phyloP scores from a whole-genome alignment of 2,113 vertebrate species.

The Tursiops truncatus region DNA sequence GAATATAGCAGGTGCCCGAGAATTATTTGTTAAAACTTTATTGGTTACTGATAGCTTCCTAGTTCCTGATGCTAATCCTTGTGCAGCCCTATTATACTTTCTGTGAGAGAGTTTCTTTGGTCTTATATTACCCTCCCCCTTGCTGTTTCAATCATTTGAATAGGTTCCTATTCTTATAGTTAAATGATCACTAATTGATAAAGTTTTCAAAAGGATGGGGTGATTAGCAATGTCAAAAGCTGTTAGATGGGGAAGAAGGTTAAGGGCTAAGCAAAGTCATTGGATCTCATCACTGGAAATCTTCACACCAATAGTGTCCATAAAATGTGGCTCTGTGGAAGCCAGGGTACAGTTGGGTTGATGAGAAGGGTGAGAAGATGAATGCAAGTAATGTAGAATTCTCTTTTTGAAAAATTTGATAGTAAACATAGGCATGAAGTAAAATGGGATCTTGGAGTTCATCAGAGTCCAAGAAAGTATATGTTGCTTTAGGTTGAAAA shows the following conservation, averaged over 20 bases:
- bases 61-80: background rate
- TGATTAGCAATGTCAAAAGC: background rate
- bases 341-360: background rate
- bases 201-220: background rate
- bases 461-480: background rate
- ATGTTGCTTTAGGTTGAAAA: background rate
- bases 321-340: background rate
- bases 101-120: background rate
- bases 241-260: background rate
- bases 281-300: background rate
- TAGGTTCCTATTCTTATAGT: constrained; percentile 18
- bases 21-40: background rate
- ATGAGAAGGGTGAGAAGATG: background rate
- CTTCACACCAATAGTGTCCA: background rate
- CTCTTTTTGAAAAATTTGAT: background rate
- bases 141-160: background rate
- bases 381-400: background rate
- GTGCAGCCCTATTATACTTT: background rate
- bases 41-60: background rate
- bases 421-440: constrained; percentile 11
- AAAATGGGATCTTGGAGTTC: background rate
- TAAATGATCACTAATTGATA: background rate
- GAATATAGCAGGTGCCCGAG: background rate
- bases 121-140: background rate
- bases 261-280: background rate